Conservation (phyloP, 2,113 vertebrate genomes). For the Poeciliopsis turrubarensis region DNA sequence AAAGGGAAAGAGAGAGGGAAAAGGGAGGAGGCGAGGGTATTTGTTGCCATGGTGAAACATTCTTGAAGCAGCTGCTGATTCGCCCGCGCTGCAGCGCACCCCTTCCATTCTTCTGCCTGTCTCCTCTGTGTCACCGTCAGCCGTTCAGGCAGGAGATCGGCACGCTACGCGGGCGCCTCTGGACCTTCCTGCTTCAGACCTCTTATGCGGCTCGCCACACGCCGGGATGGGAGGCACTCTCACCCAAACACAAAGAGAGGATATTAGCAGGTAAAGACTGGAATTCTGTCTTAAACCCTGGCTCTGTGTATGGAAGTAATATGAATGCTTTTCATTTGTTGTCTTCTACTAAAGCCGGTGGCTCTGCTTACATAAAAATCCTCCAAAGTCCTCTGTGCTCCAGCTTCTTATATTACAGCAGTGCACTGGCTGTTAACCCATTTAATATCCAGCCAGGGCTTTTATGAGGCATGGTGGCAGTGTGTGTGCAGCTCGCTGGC, state of each 20-base stretch:
- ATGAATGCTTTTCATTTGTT: conserved; percentile 15
- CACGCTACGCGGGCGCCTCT: conserved; percentile 88
- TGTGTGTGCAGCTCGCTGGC: conserved; percentile 11
- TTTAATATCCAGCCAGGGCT: conserved; percentile 16
- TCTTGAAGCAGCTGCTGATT: conserved; percentile 97
- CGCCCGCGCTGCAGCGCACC: conserved; percentile 81
- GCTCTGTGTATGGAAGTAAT: conserved; percentile 16
- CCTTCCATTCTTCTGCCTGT: conserved; percentile 60
- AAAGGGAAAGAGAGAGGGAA: conserved; percentile 58
- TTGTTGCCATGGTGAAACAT: conserved; percentile 96
- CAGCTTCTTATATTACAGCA: conserved; percentile 6
- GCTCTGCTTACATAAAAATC: conserved; percentile 50
- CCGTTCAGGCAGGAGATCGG: conserved; percentile 91
- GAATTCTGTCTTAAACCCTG: background rate
- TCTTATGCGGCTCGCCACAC: conserved; percentile 96
- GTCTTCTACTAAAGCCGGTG: conserved; percentile 22
- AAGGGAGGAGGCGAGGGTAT: conserved; percentile 81
- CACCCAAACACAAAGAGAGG: conserved; percentile 84
- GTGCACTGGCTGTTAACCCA: conserved; percentile 2
- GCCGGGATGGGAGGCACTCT: conserved; percentile 89
- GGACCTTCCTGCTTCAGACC: conserved; percentile 95
- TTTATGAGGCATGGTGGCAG: background rate
- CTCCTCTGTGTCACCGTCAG: conserved; percentile 67
- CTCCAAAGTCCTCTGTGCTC: conserved; percentile 1
- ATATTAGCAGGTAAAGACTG: conserved; percentile 87